Evolutionary conservation across 2,113 vertebrate species (phyloP).

Genomic region (Electrona antarctica): DNA sequence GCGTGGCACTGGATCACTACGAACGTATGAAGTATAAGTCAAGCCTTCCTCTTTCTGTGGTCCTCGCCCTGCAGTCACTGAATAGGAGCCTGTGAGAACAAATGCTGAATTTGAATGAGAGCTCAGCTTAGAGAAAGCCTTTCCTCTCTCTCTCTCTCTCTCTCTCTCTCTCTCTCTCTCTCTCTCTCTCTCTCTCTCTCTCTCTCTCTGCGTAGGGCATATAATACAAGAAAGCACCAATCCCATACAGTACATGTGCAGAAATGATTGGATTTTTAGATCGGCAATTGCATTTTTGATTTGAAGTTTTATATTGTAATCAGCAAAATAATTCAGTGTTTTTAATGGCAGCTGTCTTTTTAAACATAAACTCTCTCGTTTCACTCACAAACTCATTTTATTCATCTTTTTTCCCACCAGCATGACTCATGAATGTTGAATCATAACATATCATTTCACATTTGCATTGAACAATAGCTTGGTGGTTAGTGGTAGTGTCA

Average conservation of each 20-base stretch:
- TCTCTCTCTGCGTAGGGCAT: no score
- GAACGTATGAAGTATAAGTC: conserved; percentile 22
- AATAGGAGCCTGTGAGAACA: conserved; percentile 70
- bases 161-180: conserved; percentile 22
- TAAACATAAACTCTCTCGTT: background rate
- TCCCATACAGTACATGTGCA: no score
- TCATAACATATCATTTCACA: conserved; percentile 23
- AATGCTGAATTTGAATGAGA: conserved; percentile 78
- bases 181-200: background rate
- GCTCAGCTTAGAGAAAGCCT: conserved; percentile 49
- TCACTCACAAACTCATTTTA: conserved; percentile 29
- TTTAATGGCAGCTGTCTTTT: no score
- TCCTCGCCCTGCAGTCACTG: conserved; percentile 64
- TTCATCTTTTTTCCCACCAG: conserved; percentile 51
- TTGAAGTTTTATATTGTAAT: no score
- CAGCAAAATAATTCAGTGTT: no score
- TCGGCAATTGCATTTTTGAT: no score
- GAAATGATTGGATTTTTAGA: no score
- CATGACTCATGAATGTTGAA: conserved; percentile 28
- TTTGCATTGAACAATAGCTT: conserved; percentile 28
- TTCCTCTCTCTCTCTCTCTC: conserved; percentile 51
- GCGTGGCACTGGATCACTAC: conserved; percentile 48
- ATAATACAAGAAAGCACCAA: no score
- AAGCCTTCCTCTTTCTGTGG: conserved; percentile 45
- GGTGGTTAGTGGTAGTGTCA: conserved; percentile 5